Evolutionary conservation across 2,113 vertebrate genomes (phyloP).

Genomic region (Pteronura brasiliensis): DNA sequence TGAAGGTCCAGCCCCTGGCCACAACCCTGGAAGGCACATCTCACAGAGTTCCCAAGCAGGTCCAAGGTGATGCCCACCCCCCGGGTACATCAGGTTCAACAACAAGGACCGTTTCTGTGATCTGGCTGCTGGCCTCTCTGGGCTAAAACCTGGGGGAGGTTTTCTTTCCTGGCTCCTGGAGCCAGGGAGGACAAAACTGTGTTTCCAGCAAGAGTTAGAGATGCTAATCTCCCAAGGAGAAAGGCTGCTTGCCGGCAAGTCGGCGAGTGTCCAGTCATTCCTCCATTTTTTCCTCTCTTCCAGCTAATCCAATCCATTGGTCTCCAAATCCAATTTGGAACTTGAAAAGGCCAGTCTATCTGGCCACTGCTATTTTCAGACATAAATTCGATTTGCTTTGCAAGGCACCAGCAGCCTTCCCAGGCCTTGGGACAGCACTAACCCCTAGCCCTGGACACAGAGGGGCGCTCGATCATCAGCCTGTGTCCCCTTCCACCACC

Average conservation of each 20-base stretch:
- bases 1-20: neutral
- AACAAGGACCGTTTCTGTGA: neutral
- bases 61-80: neutral
- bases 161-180: neutral
- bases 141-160: neutral
- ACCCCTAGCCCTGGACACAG: neutral
- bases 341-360: slow-evolving; percentile 49
- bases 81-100: neutral
- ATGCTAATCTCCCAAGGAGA: neutral
- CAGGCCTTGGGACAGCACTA: neutral
- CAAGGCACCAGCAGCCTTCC: neutral
- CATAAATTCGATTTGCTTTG: slow-evolving; percentile 39
- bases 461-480: neutral
- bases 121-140: neutral
- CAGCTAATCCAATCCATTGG: neutral
- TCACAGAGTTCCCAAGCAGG: rapidly evolving
- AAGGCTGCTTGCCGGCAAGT: neutral
- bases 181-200: neutral
- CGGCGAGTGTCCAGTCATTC: neutral
- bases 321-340: slow-evolving; percentile 44
- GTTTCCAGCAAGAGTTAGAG: neutral
- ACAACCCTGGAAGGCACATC: rapidly evolving
- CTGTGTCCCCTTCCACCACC: neutral
- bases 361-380: slow-evolving; percentile 32
- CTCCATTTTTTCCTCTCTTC: neutral